phyloP scores from a whole-genome alignment of 2,113 vertebrate genomes.

The Pipra filicauda region DNA sequence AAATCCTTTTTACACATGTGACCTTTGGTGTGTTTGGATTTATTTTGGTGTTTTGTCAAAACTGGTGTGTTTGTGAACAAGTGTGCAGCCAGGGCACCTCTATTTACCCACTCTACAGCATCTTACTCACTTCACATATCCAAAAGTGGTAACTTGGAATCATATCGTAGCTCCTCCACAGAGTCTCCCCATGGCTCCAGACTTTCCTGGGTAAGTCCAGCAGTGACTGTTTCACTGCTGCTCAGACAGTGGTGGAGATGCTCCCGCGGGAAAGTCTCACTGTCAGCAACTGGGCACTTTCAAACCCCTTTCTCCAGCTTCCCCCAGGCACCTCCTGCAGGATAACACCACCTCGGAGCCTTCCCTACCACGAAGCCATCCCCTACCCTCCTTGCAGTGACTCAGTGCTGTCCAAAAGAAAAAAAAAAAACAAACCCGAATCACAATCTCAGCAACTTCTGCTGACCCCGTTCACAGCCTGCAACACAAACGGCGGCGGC shows the following conservation, averaged over 20 bases:
- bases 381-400: not conserved
- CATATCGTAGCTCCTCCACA: not conserved
- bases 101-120: not conserved
- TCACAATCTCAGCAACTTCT: not conserved
- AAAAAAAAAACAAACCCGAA: not conserved
- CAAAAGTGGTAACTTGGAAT: not conserved
- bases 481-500: not conserved
- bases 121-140: not conserved
- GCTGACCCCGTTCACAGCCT: not conserved
- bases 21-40: not conserved
- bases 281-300: not conserved
- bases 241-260: not conserved
- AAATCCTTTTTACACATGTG: not conserved
- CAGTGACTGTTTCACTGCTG: not conserved
- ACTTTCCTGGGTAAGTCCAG: not conserved
- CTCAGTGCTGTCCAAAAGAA: not conserved
- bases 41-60: not conserved
- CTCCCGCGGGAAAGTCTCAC: not conserved
- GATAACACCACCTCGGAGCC: not conserved
- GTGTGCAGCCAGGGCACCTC: not conserved
- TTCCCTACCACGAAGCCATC: not conserved
- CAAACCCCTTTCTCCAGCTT: not conserved
- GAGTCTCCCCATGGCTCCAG: not conserved
- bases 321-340: no score
- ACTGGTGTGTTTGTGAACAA: not conserved